Evolutionary conservation across 2,797 vertebrate species (phyloP).

Genomic region (Catamblyrhynchus diadema): DNA sequence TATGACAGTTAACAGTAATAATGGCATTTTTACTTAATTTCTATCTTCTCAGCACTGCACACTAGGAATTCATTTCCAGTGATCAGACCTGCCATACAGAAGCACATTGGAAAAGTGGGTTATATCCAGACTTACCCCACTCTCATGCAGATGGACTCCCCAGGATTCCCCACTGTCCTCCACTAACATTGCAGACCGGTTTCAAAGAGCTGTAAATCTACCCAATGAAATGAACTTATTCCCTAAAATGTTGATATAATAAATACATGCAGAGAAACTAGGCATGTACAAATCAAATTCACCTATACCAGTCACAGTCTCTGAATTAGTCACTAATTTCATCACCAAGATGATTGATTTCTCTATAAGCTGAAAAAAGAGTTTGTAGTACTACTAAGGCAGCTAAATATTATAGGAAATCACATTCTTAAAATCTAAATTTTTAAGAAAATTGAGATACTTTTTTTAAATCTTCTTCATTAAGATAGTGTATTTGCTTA

Average conservation of each 20-base stretch:
- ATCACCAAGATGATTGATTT: neutral
- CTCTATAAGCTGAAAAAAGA: neutral
- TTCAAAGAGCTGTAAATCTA: neutral
- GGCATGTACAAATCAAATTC: neutral
- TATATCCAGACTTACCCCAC: neutral
- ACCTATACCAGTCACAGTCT: neutral
- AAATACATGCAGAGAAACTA: neutral
- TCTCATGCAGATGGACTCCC: accelerated
- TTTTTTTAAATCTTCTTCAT: neutral
- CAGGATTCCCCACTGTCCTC: neutral
- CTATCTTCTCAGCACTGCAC: neutral
- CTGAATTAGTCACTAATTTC: neutral
- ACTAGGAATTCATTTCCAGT: neutral
- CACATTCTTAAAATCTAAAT: neutral
- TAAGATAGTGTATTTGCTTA: neutral
- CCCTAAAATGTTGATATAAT: neutral
- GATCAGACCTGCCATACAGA: neutral
- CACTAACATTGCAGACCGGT: neutral
- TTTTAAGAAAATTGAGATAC: neutral
- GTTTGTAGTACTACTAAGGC: neutral
- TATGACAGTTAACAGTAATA: neutral
- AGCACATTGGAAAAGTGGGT: neutral
- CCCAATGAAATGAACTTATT: neutral
- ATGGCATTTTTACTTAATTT: neutral
- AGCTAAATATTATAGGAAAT: neutral